Evolutionary conservation across 2,797 vertebrate genomes (phyloP).

Genomic region (Poecilia picta): DNA sequence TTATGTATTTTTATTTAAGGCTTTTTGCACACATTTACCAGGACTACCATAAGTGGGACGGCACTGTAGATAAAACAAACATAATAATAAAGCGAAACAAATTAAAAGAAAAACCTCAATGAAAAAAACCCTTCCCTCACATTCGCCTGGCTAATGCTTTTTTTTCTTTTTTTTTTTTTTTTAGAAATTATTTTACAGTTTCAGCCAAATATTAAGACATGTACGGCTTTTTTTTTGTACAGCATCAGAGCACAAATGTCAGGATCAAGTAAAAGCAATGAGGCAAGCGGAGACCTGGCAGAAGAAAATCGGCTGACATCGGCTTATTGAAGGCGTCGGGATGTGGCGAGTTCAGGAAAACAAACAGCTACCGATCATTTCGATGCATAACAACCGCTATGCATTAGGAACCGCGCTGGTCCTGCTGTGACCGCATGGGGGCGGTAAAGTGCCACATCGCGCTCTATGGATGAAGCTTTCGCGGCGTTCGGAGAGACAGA

Average conservation of each 20-base stretch:
- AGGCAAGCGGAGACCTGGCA: not conserved
- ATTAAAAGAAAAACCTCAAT: not conserved
- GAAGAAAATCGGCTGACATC: not conserved
- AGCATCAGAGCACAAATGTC: constrained; percentile 2
- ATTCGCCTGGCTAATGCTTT: constrained; percentile 38
- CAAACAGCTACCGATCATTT: constrained; percentile 65
- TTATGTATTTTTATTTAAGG: not conserved
- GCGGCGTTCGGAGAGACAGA: constrained; percentile 31
- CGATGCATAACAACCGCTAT: constrained; percentile 64
- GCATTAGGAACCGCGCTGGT: constrained; percentile 21
- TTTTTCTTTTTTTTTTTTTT: constrained; percentile 25
- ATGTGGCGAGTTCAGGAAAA: constrained; percentile 26
- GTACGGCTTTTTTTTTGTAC: constrained; percentile 30
- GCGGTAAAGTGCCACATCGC: constrained; percentile 17
- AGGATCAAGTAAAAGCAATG: constrained; percentile 18
- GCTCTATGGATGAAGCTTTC: constrained; percentile 29
- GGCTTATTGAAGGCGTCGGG: constrained; percentile 35
- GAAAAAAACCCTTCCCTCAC: constrained; percentile 18
- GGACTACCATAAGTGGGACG: not conserved
- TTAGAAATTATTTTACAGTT: constrained; percentile 3
- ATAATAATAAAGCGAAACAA: not conserved
- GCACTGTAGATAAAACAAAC: not conserved
- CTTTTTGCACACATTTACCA: not conserved
- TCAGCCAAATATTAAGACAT: constrained; percentile 47
- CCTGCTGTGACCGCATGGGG: constrained; percentile 15